Base-by-base conservation (phyloP, 53 echinoderm and acorn worm species). In the Pentamera pediparva region DNA sequence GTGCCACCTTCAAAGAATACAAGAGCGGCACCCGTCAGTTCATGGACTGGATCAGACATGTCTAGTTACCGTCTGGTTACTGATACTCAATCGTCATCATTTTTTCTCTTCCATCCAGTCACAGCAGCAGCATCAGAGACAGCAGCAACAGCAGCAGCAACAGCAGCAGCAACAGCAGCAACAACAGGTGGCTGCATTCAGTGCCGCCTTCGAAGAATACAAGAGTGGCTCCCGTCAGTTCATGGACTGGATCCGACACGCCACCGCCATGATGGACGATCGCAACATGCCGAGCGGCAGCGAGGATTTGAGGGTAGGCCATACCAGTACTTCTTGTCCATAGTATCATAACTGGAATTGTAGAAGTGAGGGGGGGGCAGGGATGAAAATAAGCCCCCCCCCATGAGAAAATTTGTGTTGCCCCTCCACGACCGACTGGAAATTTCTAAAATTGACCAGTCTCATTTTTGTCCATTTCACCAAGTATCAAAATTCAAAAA, bases 241-340 rank as follows among this genome's bases (percentile, higher is more conserved):
- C 69, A 83, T 98, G 75, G 88, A 92, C 7, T 98, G 98, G 98
- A 82, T 89, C 51, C 85, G 83, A 28, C 83, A 76, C n/a, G 81
- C 98, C 15, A 86, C 89, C 15, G 56, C 53, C 64, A 78, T 64
- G 77, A 81, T 98, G 88, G 89, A 88, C 30, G 98, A 98, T 86
- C 82, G 91, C 72, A 98, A 83, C 65, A 70, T 83, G 78, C 91
- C 91, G 67, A 83, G 87, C 88, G 79, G 85, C 79, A 74, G 83
- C 75, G 75, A 86, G 33, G 88, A 86, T 60, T 79, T 98, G 62
- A 86, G 88, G 89, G 94, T 93, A 56, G 80, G 70, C 36, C 4
- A n/a, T n/a, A n/a, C n/a, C n/a, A n/a, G n/a, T n/a, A n/a, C n/a
- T n/a, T n/a, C n/a, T n/a, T n/a, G n/a, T n/a, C n/a, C n/a, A n/a